Base-by-base conservation (phyloP, 2,797 vertebrate species). In the Brachyalestes nurse region DNA sequence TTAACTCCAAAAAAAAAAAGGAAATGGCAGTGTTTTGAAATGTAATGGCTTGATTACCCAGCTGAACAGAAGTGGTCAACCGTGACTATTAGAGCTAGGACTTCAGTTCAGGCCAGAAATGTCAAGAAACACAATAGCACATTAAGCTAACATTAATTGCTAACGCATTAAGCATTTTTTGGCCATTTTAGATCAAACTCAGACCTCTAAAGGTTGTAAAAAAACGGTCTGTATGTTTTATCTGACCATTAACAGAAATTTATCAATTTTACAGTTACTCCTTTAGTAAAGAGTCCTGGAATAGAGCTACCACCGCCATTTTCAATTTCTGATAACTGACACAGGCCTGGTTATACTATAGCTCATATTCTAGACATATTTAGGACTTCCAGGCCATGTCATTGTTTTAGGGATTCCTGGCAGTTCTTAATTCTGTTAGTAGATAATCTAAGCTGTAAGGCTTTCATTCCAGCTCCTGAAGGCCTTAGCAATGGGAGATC, bases 1-100 rank as follows among this genome's bases (percentile, higher is more conserved):
- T 75, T 78, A 70, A 34, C 42, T 57, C 14, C 47, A 66, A 57
- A 77, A 45, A 66, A 57, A 77, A 45, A 64, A 73, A 47, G 17
- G 65, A 74, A 66, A 75, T 75, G 83, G 79, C 83, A 84, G 78
- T 84, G 83, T 67, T 84, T 12, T 74, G 16, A 75, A 64, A 84
- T 77, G 62, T 79, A 62, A 79, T 75, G 72, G 70, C 71, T 75
- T 72, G 65, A 77, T 75, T 42, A 82, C 42, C 21, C 23, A 28
- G 12, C 45, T 77, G 74, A 84, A 79, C 74, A 74, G 77, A 49
- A 61, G 58, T 14, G 58, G 58, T 12, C 9, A 61, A 64, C 61
- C 2, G 5, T 34, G 45, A 47, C 45, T 47, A 47, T 12, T 1
- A 47, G 45, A 47, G 34, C 49, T 14, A 51, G 2, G 16, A 16